Evolutionary conservation across 2,113 vertebrate species (phyloP).

Genomic region (Thomomys bottae): DNA sequence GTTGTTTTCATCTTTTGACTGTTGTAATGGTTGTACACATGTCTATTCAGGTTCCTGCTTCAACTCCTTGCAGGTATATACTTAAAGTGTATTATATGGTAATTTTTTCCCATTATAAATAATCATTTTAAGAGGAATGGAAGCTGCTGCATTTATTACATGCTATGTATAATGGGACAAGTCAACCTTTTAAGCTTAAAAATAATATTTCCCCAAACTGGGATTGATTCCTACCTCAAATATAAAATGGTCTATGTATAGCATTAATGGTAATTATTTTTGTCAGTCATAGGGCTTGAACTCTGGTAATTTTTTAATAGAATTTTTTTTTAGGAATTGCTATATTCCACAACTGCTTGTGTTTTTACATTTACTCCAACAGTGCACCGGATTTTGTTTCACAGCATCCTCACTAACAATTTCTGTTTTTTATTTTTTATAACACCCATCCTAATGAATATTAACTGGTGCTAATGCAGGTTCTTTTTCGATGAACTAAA

Average conservation of each 20-base stretch:
- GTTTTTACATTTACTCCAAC: not conserved
- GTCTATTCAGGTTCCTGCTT: not conserved
- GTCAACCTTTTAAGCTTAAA: too few species aligned
- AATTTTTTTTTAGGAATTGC: not conserved
- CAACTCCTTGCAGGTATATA: not conserved
- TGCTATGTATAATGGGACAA: too few species aligned
- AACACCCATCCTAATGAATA: not conserved
- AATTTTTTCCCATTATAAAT: too few species aligned
- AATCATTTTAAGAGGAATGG: too few species aligned
- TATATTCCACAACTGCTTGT: not conserved
- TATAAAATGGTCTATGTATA: too few species aligned
- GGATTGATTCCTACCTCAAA: too few species aligned
- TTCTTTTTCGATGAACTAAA: not conserved
- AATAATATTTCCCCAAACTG: too few species aligned
- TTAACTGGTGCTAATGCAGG: not conserved
- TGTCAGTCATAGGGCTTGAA: too few species aligned
- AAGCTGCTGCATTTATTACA: too few species aligned
- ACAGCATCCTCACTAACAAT: not conserved
- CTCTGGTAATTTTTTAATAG: too few species aligned
- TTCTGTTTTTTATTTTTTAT: not conserved
- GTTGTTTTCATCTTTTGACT: too few species aligned
- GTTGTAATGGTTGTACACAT: not conserved
- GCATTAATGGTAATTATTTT: too few species aligned
- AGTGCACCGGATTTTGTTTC: not conserved
- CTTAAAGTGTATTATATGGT: not conserved